Evolutionary conservation across 2,113 vertebrate species (phyloP).

Genomic region (Hiodon tergisus): DNA sequence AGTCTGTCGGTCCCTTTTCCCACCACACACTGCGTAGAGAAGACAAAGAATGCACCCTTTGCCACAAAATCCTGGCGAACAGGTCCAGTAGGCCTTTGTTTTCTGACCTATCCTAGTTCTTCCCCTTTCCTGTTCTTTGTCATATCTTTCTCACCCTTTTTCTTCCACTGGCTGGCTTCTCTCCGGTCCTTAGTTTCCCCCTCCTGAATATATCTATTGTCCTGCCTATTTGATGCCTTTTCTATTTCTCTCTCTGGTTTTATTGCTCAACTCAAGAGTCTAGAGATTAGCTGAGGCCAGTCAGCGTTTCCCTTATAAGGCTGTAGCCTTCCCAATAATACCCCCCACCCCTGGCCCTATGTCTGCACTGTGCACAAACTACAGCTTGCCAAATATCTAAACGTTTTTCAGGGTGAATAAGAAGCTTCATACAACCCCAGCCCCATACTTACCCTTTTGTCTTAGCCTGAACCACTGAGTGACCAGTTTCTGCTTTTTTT

Average conservation of each 20-base stretch:
- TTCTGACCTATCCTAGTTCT: not conserved
- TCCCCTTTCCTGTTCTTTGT: constrained; percentile 18
- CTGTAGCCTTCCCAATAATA: constrained; percentile 37
- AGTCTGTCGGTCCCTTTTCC: no score
- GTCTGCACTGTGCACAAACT: constrained; percentile 14
- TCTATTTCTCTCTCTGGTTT: not conserved
- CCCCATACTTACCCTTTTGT: not conserved
- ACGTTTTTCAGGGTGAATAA: not conserved
- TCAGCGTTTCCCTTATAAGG: constrained; percentile 42
- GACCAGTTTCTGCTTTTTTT: not conserved
- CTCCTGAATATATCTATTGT: not conserved
- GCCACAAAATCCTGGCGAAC: constrained; percentile 29
- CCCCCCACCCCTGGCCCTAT: constrained; percentile 29
- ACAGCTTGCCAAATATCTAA: not conserved
- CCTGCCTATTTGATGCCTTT: not conserved
- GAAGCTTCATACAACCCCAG: not conserved
- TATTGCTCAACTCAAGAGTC: constrained; percentile 54
- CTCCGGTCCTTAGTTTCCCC: not conserved
- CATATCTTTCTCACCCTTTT: constrained; percentile 13
- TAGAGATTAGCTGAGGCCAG: constrained; percentile 51
- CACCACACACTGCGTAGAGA: no score
- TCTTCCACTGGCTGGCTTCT: not conserved
- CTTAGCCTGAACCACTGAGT: not conserved
- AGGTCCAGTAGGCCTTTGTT: not conserved
- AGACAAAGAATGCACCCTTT: constrained; percentile 30